phyloP scores from a whole-genome alignment of 2,888 invertebrate species.

The Acrocyrtus sp. region DNA sequence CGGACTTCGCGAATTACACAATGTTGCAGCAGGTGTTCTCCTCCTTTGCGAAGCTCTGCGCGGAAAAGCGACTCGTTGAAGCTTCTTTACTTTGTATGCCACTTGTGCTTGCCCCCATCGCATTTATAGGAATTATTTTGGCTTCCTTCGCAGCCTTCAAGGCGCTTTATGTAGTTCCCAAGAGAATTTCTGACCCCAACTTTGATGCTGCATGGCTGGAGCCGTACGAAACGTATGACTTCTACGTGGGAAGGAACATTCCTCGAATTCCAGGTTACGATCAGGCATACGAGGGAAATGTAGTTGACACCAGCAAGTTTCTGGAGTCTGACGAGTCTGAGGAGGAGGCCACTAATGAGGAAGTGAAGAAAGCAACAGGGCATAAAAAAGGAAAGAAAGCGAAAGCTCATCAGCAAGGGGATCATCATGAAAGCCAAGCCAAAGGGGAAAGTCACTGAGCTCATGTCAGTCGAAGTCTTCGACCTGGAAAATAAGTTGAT shows the following conservation, averaged over 20 bases:
- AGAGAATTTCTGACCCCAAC: neutral
- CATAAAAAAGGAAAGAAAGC: no score
- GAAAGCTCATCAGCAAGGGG: no score
- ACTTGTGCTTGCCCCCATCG: neutral
- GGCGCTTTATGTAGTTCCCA: constrained; percentile 5
- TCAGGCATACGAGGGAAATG: neutral
- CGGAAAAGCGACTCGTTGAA: neutral
- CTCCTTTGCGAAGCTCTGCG: no score
- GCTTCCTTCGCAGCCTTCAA: neutral
- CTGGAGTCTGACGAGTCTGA: neutral
- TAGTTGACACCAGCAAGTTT: neutral
- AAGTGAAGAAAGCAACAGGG: no score
- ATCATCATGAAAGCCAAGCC: no score
- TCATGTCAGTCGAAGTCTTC: no score
- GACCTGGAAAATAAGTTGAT: no score
- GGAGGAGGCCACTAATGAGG: no score
- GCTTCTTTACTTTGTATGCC: neutral
- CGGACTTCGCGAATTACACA: no score
- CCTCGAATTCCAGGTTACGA: constrained; percentile 18
- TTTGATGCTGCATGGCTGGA: constrained; percentile 15
- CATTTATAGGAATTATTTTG: neutral
- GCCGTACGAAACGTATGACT: constrained; percentile 28
- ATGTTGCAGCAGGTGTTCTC: no score
- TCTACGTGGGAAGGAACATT: constrained; percentile 22
- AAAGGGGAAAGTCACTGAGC: no score